Evolutionary conservation across 2,113 vertebrate species (phyloP).

Genomic region (Alouatta palliata): DNA sequence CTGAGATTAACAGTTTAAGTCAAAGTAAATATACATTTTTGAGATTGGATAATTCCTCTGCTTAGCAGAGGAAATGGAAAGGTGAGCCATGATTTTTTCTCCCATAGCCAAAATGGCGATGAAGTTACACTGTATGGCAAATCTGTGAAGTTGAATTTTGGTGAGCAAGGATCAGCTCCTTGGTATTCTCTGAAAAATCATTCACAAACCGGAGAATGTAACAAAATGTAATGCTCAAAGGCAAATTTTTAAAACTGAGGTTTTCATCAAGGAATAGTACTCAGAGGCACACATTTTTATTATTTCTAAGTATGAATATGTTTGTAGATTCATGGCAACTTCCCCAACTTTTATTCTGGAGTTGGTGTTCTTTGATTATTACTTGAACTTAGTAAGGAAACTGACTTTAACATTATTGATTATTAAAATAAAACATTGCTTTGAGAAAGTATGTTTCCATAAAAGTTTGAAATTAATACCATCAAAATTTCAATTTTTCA

Average conservation of each 20-base stretch:
- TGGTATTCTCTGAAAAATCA: background rate
- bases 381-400: constrained; percentile 11
- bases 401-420: background rate
- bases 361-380: background rate
- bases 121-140: background rate
- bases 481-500: constrained; percentile 22
- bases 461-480: background rate
- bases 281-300: background rate
- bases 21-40: background rate
- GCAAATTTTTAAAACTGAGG: background rate
- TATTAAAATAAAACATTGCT: constrained; percentile 32
- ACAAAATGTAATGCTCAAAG: background rate
- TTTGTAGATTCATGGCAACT: background rate
- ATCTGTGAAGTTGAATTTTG: background rate
- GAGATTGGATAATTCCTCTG: background rate
- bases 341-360: background rate
- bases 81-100: background rate
- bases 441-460: constrained; percentile 2
- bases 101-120: background rate
- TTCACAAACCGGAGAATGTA: background rate
- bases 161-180: background rate
- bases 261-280: background rate
- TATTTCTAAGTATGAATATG: background rate
- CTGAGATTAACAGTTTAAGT: background rate
- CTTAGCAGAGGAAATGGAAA: background rate